phyloP scores from a whole-genome alignment of 1,140 invertebrate genomes.

The Melipona quadrifasciata region DNA sequence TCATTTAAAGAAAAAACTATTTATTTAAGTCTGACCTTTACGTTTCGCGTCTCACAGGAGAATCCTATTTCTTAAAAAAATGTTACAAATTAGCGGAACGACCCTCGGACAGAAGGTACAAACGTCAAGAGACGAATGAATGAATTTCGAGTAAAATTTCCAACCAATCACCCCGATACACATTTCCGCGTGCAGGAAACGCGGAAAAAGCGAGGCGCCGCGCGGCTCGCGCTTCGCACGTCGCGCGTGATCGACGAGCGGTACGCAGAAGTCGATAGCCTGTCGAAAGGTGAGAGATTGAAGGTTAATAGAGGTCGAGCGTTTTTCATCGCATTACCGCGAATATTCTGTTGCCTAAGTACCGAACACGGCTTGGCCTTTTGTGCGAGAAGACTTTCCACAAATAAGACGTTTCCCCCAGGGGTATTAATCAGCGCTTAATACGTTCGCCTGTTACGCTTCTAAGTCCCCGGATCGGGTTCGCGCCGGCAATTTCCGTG shows the following conservation, averaged over 20 bases:
- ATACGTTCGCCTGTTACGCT: neutral
- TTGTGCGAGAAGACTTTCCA: constrained; percentile 20
- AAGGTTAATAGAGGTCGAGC: constrained; percentile 68
- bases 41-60: no score
- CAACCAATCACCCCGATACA: neutral
- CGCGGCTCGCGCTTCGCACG: constrained; percentile 14
- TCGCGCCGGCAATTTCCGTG: neutral
- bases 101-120: no score
- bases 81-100: no score
- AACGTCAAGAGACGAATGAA: no score
- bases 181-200: constrained; percentile 35
- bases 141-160: neutral
- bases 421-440: constrained; percentile 32
- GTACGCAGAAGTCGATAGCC: constrained; percentile 62
- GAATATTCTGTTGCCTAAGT: constrained; percentile 2
- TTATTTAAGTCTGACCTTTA: no score
- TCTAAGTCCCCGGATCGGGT: neutral
- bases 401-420: constrained; percentile 28
- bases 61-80: no score
- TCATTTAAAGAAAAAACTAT: no score
- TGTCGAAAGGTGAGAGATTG: constrained; percentile 62
- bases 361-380: constrained; percentile 13
- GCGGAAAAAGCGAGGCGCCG: constrained; percentile 8
- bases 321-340: constrained; percentile 54
- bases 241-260: constrained; percentile 56